Evolutionary conservation across 1,140 invertebrate species (phyloP).

Genomic region (Vanessa tameamea): DNA sequence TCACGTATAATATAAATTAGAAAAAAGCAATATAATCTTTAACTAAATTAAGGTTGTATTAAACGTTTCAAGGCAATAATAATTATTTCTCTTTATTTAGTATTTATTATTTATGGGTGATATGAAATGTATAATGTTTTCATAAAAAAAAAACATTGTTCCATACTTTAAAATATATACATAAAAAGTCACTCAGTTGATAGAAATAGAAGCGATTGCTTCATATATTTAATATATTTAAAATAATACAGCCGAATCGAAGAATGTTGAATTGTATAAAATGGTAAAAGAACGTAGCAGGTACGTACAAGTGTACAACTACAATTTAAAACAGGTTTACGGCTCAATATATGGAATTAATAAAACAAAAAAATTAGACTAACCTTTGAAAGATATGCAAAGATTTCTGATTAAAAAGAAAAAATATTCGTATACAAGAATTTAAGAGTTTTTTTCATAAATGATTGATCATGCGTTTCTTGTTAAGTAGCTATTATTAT

Average conservation of each 20-base stretch:
- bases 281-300: constrained; percentile 8
- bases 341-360: constrained; percentile 16
- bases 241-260: constrained; percentile 2
- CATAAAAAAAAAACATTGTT: too few relatives aligned
- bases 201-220: background rate
- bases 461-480: background rate
- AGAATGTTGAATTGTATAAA: background rate
- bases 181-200: too few relatives aligned
- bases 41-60: background rate
- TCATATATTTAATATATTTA: constrained; percentile 6
- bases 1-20: background rate
- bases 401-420: constrained; percentile 4
- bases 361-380: constrained; percentile 18
- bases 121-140: too few relatives aligned
- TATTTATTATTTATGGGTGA: too few relatives aligned
- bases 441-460: constrained; percentile 1
- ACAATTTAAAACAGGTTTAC: constrained; percentile 12
- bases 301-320: constrained; percentile 13
- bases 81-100: background rate
- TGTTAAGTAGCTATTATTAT: background rate
- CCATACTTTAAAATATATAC: too few relatives aligned
- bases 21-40: background rate
- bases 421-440: background rate
- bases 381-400: constrained; percentile 20
- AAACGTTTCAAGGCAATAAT: background rate